These are phyloP conservation scores for Tipula confusa DNA, from an alignment of 2,888 invertebrate genomes.

Conservation along the genomic window DNA sequence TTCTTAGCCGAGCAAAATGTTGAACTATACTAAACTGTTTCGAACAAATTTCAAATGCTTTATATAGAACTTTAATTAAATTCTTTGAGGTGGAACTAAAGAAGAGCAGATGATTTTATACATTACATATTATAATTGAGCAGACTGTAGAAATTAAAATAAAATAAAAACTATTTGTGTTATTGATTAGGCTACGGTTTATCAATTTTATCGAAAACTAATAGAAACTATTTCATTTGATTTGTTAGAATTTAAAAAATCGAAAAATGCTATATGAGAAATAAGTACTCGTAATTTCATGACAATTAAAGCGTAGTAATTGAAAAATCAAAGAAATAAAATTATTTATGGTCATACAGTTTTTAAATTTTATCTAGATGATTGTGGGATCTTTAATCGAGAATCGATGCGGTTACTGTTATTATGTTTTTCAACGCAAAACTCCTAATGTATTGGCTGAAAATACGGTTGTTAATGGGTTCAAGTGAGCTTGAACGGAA, in stretches of 20 bases:
- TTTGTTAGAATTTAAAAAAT: too few species aligned
- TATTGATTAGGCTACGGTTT: conserved; percentile 3
- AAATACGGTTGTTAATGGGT: too few species aligned
- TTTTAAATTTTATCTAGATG: background rate
- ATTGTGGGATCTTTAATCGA: background rate
- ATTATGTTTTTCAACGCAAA: background rate
- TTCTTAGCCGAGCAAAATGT: background rate
- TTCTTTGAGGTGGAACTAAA: background rate
- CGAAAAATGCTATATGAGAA: too few species aligned
- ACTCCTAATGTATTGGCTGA: too few species aligned
- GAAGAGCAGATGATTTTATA: background rate
- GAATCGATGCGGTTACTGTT: background rate
- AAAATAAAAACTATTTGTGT: background rate
- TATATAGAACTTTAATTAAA: background rate
- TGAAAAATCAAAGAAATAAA: background rate
- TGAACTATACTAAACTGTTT: background rate
- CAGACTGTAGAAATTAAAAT: background rate
- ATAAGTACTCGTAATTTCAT: background rate
- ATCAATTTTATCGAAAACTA: background rate
- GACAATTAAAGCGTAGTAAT: background rate
- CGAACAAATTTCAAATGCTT: background rate
- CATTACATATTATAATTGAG: background rate
- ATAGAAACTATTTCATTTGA: background rate
- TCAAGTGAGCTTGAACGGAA: too few species aligned
- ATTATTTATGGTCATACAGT: background rate